Base-by-base conservation (phyloP, 2,888 invertebrate species). In the Eristalinus aeneus region DNA sequence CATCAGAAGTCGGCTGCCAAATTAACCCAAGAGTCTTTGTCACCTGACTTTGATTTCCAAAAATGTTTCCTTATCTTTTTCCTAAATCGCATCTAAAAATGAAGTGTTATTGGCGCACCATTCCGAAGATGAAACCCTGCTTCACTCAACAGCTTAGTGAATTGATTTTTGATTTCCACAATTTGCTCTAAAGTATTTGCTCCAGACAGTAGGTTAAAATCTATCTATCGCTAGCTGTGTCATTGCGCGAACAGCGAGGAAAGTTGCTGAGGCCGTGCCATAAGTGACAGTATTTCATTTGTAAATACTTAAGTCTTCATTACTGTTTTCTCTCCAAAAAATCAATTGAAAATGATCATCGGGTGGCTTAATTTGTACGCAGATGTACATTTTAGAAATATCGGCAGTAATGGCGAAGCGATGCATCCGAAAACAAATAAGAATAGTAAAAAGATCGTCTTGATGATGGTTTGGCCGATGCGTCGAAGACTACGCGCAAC, bases 381-480 rank as follows among this genome's bases (percentile, higher is more conserved):
- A 61, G 1, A 23, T 46, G 53, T 65, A 65, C 46, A 65, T 65
- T 53, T 46, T 72, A 2, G 58, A 22, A 8, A 72, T 36, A 39
- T 72, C 72, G 11, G 72, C 72, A 11, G 58, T 72, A 39, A 72
- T 56, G n/a, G 68, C 31, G 12, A 46, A 54, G 11, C 16, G 31
- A 27, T 54, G 54, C 46, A 16, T 46, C 12, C 60, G 72, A 72
- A 60, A 72, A 2, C 72, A 20, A 60, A 72, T 12, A 31, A 72
- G 58, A 39, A 72, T 58, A 5, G 65, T 27, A 6, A 58, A 36
- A 23, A 61, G 39, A 16, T 72, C 61, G 23, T 72, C 34, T 11
- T 34, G n/a, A 22, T 3, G 46, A 56, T 53, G 31, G 31, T 23
- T 60, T 60, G 10, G 60, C 12, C 5, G 71, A 71, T 5, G 58